Evolutionary conservation across 2,888 invertebrate genomes (phyloP).

Genomic region (Aleiodes leptofemur): DNA sequence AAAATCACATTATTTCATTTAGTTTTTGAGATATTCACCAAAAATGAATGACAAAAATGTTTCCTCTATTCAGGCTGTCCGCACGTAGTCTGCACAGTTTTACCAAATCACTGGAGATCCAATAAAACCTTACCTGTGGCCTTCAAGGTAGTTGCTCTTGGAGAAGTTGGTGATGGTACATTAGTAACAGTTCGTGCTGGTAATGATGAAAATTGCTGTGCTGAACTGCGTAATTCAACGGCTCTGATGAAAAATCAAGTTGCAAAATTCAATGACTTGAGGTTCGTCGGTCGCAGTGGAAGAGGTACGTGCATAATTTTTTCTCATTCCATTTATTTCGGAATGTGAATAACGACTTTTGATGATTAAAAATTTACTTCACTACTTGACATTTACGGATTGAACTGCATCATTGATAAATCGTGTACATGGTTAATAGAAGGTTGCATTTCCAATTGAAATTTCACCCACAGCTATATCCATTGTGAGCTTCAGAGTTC

Average conservation of each 20-base stretch:
- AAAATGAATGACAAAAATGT: too few species aligned
- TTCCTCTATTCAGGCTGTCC: slow-evolving; percentile 60
- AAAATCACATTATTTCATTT: background rate
- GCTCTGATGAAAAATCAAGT: slow-evolving; percentile 98
- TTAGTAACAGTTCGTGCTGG: slow-evolving; percentile 95
- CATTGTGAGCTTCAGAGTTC: too few species aligned
- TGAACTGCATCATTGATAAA: too few species aligned
- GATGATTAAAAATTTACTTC: too few species aligned
- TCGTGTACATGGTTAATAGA: too few species aligned
- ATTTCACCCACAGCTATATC: too few species aligned
- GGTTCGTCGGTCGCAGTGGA: slow-evolving; percentile 97
- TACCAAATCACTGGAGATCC: slow-evolving; percentile 97
- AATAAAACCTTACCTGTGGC: slow-evolving; percentile 98
- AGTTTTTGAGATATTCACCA: background rate
- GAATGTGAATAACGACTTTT: too few species aligned
- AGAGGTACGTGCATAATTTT: slow-evolving; percentile 83
- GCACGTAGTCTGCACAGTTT: slow-evolving; percentile 84
- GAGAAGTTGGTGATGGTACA: slow-evolving; percentile 95
- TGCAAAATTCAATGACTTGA: slow-evolving; percentile 97
- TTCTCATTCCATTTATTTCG: too few species aligned
- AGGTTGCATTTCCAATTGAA: too few species aligned
- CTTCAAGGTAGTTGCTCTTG: slow-evolving; percentile 95
- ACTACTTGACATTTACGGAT: too few species aligned
- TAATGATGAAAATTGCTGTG: slow-evolving; percentile 97
- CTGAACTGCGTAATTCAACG: slow-evolving; percentile 93